phyloP scores from a whole-genome alignment of 2,113 vertebrate genomes.

The Xenopus laevis region DNA sequence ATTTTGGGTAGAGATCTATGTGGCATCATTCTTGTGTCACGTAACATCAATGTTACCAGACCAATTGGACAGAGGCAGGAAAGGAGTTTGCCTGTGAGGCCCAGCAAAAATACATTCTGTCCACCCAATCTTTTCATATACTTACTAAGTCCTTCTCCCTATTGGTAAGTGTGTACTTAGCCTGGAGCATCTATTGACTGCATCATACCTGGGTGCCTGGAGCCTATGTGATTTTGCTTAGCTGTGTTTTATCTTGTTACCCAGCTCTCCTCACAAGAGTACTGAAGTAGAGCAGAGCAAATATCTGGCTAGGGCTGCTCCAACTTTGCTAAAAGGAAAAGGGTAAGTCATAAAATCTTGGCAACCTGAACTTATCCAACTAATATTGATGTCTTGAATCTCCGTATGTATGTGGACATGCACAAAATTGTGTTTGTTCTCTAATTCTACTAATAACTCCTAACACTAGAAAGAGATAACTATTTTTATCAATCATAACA shows the following conservation, averaged over 20 bases:
- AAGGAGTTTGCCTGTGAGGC: no score
- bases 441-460: constrained; percentile 55
- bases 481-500: background rate
- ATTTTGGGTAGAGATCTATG: no score
- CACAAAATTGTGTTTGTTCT: constrained; percentile 18
- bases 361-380: constrained; percentile 57
- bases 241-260: constrained; percentile 73
- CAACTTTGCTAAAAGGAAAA: constrained; percentile 89
- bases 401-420: background rate
- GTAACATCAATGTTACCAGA: no score
- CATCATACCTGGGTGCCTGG: no score
- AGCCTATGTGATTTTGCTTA: constrained; percentile 55
- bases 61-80: no score
- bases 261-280: constrained; percentile 80
- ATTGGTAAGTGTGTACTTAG: no score
- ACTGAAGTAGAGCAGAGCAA: constrained; percentile 82
- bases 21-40: no score
- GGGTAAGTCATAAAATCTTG: constrained; percentile 80
- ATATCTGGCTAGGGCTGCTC: constrained; percentile 79
- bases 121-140: no score
- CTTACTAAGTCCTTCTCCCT: no score
- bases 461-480: background rate
- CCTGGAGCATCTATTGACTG: no score
- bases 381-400: constrained; percentile 47
- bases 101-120: no score